A percentile compares a stretch with the other conserved stretches of the same genome.
Conservation (phyloP, 2,797 vertebrate species). For the Lepus oiostolus region DNA sequence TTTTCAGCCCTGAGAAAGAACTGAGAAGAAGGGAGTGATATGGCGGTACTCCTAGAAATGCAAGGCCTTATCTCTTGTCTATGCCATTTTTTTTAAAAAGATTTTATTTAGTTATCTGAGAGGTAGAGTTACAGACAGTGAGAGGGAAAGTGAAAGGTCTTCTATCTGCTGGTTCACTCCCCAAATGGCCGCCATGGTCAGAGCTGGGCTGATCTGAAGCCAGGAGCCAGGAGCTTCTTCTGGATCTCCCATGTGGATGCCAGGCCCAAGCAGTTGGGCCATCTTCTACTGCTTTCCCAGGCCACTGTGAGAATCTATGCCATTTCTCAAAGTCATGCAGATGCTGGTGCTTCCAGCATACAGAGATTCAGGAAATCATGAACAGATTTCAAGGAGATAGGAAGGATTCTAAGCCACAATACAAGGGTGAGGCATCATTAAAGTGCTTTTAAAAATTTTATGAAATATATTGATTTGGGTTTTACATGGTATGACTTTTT, state of each 20-base stretch:
- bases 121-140: too few relatives aligned
- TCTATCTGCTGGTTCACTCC: too few relatives aligned
- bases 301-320: not conserved
- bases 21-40: not conserved
- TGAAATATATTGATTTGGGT: not conserved
- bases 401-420: not conserved
- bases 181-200: too few relatives aligned
- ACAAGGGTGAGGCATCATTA: not conserved
- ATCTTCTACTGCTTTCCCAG: too few relatives aligned
- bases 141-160: too few relatives aligned
- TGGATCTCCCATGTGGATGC: too few relatives aligned
- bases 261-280: too few relatives aligned
- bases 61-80: not conserved
- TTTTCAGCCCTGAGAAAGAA: not conserved
- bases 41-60: not conserved
- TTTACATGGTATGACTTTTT: constrained; percentile 31
- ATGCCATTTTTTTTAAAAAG: not conserved
- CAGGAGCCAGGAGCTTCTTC: too few relatives aligned
- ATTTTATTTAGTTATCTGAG: too few relatives aligned
- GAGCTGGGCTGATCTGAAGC: too few relatives aligned
- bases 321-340: not conserved
- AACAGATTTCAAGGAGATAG: not conserved
- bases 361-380: not conserved
- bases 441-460: not conserved
- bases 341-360: not conserved